phyloP scores from a whole-genome alignment of 1,140 invertebrate species.

The Brachionus manjavacas region DNA sequence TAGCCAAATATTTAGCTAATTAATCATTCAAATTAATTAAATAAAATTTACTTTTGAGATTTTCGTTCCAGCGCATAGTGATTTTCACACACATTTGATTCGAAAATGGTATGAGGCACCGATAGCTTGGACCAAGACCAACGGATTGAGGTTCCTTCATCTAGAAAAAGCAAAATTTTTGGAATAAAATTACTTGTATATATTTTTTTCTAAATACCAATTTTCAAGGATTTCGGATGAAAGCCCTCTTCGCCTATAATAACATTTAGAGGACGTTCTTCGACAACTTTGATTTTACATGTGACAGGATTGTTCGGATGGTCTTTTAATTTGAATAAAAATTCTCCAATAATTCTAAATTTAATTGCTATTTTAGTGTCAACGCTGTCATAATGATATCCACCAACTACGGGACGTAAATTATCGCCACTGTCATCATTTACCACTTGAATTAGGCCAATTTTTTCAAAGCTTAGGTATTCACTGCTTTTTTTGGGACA shows the following conservation, averaged over 20 bases:
- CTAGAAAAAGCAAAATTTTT: background rate
- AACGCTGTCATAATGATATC: constrained; percentile 46
- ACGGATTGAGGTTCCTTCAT: constrained; percentile 49
- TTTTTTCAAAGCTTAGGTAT: background rate
- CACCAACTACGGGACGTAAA: constrained; percentile 53
- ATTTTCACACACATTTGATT: constrained; percentile 48
- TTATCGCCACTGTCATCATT: constrained; percentile 52
- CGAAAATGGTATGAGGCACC: constrained; percentile 50
- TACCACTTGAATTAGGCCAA: constrained; percentile 50
- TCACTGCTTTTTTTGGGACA: background rate
- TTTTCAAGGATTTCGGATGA: constrained; percentile 48
- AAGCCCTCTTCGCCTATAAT: constrained; percentile 52
- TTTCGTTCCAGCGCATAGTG: constrained; percentile 10
- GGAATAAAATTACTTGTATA: background rate
- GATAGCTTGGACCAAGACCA: constrained; percentile 53
- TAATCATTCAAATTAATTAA: background rate
- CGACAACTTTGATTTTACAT: constrained; percentile 48
- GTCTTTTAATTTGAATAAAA: constrained; percentile 48
- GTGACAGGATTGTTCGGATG: constrained; percentile 45
- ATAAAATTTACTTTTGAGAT: constrained; percentile 22
- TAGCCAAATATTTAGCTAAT: background rate
- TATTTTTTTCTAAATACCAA: constrained; percentile 46
- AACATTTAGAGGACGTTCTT: constrained; percentile 47
- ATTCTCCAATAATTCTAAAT: constrained; percentile 55
- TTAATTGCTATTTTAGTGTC: constrained; percentile 50